Conservation (phyloP, 2,888 invertebrate species). For the Drosophila falleni region DNA sequence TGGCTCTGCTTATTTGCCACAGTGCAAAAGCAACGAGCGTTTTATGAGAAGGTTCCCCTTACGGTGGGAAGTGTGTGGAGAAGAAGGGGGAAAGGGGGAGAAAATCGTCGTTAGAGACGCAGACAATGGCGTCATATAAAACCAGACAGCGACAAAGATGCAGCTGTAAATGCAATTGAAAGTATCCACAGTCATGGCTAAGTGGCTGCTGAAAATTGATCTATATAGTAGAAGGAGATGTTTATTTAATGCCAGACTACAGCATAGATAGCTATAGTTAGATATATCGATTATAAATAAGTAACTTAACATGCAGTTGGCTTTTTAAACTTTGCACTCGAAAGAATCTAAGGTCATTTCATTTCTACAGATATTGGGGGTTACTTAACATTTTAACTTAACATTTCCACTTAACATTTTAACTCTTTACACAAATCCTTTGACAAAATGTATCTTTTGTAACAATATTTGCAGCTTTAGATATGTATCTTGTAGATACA, state of each 20-base stretch:
- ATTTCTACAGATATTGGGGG: background rate
- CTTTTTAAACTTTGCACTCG: background rate
- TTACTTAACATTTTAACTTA: background rate
- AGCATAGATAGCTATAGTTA: background rate
- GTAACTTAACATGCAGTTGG: background rate
- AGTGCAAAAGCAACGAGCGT: slow-evolving; percentile 32
- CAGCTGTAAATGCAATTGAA: slow-evolving; percentile 58
- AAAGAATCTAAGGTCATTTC: background rate
- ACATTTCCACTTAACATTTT: background rate
- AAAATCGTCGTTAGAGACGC: slow-evolving; percentile 28
- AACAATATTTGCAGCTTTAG: background rate
- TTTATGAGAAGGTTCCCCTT: slow-evolving; percentile 14
- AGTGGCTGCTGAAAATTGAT: slow-evolving; percentile 15
- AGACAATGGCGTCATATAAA: slow-evolving; percentile 53
- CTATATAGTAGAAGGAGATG: slow-evolving; percentile 3
- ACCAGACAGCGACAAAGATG: slow-evolving; percentile 48
- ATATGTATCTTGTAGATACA: background rate
- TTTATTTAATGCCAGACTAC: slow-evolving; percentile 10
- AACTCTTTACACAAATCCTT: background rate
- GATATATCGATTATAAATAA: slow-evolving; percentile 1
- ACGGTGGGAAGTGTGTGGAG: background rate
- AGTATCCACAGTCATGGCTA: slow-evolving; percentile 15
- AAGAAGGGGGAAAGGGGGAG: background rate
- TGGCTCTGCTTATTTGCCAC: slow-evolving; percentile 59
- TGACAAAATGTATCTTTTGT: background rate